Base-by-base conservation (phyloP, 2,797 vertebrate species). In the Valencia hispanica region DNA sequence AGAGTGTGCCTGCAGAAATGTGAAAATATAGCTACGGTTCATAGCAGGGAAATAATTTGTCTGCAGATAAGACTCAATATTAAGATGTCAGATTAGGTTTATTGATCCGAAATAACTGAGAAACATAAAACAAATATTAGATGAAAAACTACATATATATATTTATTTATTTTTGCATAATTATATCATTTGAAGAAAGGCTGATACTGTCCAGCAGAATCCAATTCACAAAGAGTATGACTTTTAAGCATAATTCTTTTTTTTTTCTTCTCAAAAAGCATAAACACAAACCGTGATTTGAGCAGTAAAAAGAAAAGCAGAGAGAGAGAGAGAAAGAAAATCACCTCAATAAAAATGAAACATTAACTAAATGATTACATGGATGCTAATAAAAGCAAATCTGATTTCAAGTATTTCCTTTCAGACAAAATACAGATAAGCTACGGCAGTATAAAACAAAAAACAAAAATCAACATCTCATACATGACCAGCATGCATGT, bases 401-500 rank as follows among this genome's bases (percentile, higher is more conserved):
- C 84, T 90, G 89, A 93, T 94, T 93, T 94, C 91, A 94, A 92
- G 93, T 94, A 91, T 96, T 93, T 96, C 95, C 79, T 91, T 94
- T 96, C 95, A 96, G 94, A 95, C 94, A 96, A 96, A 97, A 90
- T 96, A 94, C 95, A 96, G 83, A 85, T 84, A 78, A 30, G 48
- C 57, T 32, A 80, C 68, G 87, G 71, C 79, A 83, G 95, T 95
- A 96, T 94, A 96, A 96, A 97, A 96, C 96, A 97, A 88, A 92
- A 96, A 43, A 43, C 4, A n/a, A 43, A 43, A 4, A 5, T 10
- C 4, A 4, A 95, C 95, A 95, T 96, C 94, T 96, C 97, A 96
- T 95, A 97, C 97, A 98, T 98, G 97, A 97, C 97, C 97, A 95
- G 97, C 97, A 98, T 97, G 97, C 97, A 97, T 97, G 97, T 95